phyloP scores from a whole-genome alignment of 2,113 vertebrate genomes.

The Ploceus nigricollis region DNA sequence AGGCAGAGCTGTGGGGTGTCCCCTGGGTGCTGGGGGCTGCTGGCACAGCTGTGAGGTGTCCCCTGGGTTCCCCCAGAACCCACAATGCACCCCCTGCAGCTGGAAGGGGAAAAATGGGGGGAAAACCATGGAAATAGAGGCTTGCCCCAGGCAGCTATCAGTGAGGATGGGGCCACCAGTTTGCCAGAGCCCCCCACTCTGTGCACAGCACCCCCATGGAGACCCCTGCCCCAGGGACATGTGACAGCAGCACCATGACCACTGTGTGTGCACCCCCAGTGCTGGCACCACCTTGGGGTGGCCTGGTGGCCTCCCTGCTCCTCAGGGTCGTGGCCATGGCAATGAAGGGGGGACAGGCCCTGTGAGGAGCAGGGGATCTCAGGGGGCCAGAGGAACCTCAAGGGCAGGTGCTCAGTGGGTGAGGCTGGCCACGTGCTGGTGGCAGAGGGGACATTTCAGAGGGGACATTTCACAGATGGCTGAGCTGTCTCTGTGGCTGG shows the following conservation, averaged over 20 bases:
- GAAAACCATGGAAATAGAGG: rapidly evolving
- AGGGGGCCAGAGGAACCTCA: neutral
- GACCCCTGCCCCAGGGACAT: neutral
- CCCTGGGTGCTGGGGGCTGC: neutral
- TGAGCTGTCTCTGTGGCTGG: neutral
- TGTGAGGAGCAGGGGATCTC: rapidly evolving
- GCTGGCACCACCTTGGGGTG: neutral
- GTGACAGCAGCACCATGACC: neutral
- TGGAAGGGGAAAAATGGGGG: neutral
- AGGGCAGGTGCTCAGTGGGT: rapidly evolving
- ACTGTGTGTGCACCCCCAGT: rapidly evolving
- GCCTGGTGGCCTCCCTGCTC: neutral
- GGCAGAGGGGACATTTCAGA: neutral
- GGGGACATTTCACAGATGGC: too few relatives aligned
- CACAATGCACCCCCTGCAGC: too few relatives aligned
- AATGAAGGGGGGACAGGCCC: neutral
- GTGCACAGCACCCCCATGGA: neutral
- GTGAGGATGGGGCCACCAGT: rapidly evolving
- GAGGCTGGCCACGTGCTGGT: neutral
- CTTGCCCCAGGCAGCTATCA: rapidly evolving
- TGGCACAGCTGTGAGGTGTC: neutral
- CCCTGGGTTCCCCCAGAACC: neutral
- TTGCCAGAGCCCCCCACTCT: neutral
- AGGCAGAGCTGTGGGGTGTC: neutral
- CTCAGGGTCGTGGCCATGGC: neutral